These are phyloP conservation scores for Drosophila barbarae DNA, from an alignment of 2,888 invertebrate genomes.

Conservation along the genomic window DNA sequence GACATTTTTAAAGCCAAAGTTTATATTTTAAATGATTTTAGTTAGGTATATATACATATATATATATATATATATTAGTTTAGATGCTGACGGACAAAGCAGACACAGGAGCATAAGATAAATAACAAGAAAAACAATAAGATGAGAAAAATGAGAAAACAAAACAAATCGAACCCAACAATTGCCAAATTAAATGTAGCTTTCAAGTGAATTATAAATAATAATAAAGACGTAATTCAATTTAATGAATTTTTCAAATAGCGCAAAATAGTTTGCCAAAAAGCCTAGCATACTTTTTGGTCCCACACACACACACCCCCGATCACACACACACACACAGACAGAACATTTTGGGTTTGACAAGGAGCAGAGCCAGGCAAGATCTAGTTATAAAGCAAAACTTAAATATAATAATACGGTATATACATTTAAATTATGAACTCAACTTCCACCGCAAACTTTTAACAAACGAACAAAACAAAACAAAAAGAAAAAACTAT, in stretches of 20 bases:
- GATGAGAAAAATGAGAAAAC: conserved; percentile 38
- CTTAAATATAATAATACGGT: conserved; percentile 63
- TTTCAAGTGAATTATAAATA: conserved; percentile 74
- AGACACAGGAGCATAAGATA: conserved; percentile 36
- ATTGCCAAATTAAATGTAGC: conserved; percentile 80
- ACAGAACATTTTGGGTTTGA: conserved; percentile 63
- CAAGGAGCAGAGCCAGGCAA: conserved; percentile 43
- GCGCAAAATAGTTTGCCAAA: conserved; percentile 57
- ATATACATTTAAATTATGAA: conserved; percentile 64
- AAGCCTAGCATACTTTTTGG: conserved; percentile 65
- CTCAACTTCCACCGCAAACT: conserved; percentile 75
- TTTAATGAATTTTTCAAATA: conserved; percentile 62
- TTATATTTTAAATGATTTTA: conserved; percentile 71
- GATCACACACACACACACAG: conserved; percentile 31
- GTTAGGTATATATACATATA: conserved; percentile 49
- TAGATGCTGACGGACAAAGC: conserved; percentile 47
- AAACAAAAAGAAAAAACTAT: conserved; percentile 39
- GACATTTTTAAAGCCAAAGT: conserved; percentile 78
- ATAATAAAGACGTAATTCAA: conserved; percentile 62
- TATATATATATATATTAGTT: conserved; percentile 44
- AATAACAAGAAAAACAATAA: conserved; percentile 18
- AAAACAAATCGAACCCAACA: conserved; percentile 78
- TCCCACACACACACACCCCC: conserved; percentile 17
- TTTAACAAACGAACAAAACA: conserved; percentile 55
- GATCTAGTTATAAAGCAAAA: conserved; percentile 57